Evolutionary conservation across 2,113 vertebrate species (phyloP).

Genomic region (Haemorhous mexicanus): DNA sequence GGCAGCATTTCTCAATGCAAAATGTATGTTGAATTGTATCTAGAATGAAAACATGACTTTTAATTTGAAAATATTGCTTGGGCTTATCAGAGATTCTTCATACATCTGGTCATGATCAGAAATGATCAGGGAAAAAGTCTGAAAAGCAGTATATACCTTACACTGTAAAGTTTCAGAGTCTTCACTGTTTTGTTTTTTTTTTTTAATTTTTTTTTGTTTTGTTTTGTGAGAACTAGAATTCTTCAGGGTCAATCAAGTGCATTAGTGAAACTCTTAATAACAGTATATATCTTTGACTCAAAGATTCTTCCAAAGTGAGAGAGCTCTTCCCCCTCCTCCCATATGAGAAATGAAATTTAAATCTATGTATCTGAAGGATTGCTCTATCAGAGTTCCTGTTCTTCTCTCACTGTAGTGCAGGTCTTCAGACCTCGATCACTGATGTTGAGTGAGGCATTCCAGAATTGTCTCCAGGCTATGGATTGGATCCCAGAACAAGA

Average conservation of each 20-base stretch:
- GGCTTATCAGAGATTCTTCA: not conserved
- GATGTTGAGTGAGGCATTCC: not conserved
- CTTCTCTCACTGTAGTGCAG: not conserved
- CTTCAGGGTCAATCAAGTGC: not conserved
- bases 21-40: constrained; percentile 1
- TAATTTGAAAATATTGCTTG: not conserved
- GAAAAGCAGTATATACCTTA: not conserved
- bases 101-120: not conserved
- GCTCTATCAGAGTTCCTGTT: not conserved
- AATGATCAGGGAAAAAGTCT: not conserved
- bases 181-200: not conserved
- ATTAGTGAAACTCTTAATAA: not conserved
- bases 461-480: not conserved
- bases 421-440: not conserved
- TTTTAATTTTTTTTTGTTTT: not conserved
- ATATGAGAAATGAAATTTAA: not conserved
- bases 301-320: not conserved
- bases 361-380: not conserved
- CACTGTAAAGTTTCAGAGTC: not conserved
- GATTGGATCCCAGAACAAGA: not conserved
- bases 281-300: not conserved
- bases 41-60: not conserved
- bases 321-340: not conserved
- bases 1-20: constrained; percentile 33
- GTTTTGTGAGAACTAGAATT: not conserved